A percentile compares a stretch with the other conserved stretches of the same genome.
Evolutionary conservation across 2,888 invertebrate species (phyloP).

Genomic region (Leptinotarsa peninsularis): DNA sequence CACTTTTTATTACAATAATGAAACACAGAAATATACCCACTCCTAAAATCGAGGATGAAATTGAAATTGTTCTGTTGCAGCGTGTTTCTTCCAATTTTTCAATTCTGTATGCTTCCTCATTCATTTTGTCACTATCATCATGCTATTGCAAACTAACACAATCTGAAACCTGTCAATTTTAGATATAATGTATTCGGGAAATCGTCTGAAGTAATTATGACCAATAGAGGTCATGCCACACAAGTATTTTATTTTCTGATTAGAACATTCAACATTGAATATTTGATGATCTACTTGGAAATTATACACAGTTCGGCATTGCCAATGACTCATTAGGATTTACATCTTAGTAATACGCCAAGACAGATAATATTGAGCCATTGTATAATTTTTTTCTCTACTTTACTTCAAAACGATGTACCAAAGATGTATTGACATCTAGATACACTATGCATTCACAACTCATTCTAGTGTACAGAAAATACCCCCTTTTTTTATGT

Average conservation of each 20-base stretch:
- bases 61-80: not conserved
- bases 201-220: not conserved
- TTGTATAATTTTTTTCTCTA: no score
- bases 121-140: not conserved
- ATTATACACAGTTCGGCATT: not conserved
- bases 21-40: not conserved
- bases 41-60: not conserved
- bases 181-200: not conserved
- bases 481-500: no score
- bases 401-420: no score
- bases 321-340: not conserved
- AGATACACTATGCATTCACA: no score
- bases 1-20: not conserved
- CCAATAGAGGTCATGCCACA: conserved; percentile 26
- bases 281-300: not conserved
- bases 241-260: not conserved
- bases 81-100: not conserved
- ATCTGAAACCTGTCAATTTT: not conserved
- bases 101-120: not conserved
- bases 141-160: not conserved
- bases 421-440: no score
- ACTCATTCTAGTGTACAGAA: no score
- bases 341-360: not conserved
- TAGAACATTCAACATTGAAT: not conserved
- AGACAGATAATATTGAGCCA: no score